Evolutionary conservation across 2,888 invertebrate genomes (phyloP).

Genomic region (Morpho deidamia): DNA sequence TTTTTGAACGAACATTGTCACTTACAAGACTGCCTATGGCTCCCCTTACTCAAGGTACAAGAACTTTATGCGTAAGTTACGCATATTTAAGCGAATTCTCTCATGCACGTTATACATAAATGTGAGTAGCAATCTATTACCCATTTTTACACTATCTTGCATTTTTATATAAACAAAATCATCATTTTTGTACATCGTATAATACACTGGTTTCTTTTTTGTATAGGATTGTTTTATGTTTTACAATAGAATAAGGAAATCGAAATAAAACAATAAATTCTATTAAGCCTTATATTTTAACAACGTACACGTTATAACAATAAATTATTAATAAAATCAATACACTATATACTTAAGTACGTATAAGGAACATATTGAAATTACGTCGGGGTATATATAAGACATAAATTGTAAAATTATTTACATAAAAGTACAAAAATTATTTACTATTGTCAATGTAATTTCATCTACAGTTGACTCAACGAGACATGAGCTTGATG

Average conservation of each 20-base stretch:
- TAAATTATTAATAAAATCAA: slow-evolving; percentile 49
- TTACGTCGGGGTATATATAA: slow-evolving; percentile 26
- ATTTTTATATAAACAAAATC: no score
- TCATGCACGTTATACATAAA: no score
- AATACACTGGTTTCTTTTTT: no score
- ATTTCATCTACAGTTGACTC: slow-evolving; percentile 12
- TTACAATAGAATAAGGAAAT: background rate
- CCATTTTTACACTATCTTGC: no score
- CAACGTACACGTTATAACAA: slow-evolving; percentile 66
- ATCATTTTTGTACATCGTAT: no score
- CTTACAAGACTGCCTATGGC: no score
- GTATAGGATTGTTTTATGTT: no score
- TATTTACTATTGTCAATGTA: slow-evolving; percentile 37
- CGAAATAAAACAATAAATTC: slow-evolving; percentile 29
- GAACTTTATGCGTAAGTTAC: no score
- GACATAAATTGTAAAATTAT: slow-evolving; percentile 25
- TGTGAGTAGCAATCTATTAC: no score
- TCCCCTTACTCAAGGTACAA: no score
- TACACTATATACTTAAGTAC: slow-evolving; percentile 52
- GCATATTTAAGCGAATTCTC: no score
- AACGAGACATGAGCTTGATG: slow-evolving; percentile 14
- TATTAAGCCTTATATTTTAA: slow-evolving; percentile 50
- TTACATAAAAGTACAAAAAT: slow-evolving; percentile 34
- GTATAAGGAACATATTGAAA: slow-evolving; percentile 55
- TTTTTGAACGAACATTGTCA: no score